Evolutionary conservation across 2,113 vertebrate species (phyloP).

Genomic region (Leucosticte australis): DNA sequence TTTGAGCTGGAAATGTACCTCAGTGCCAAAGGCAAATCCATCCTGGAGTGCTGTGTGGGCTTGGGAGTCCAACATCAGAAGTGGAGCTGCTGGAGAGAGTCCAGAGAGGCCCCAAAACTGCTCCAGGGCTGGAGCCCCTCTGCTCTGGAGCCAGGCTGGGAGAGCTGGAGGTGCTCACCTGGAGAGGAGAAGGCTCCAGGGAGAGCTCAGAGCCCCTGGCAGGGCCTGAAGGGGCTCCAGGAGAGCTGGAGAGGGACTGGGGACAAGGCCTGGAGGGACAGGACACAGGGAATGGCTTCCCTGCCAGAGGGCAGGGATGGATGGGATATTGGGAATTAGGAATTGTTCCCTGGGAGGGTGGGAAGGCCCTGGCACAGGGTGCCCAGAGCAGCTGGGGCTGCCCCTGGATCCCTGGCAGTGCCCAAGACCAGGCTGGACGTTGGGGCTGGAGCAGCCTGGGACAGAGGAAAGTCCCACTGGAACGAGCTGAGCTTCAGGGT

Average conservation of each 20-base stretch:
- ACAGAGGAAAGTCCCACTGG: fast-evolving
- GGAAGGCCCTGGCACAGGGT: background rate
- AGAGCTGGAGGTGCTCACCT: background rate
- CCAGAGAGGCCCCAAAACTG: fast-evolving
- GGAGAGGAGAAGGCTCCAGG: background rate
- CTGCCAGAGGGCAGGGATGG: background rate
- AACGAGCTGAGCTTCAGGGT: background rate
- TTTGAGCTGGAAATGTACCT: background rate
- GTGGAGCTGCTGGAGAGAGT: fast-evolving
- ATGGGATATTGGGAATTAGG: background rate
- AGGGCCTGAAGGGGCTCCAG: background rate
- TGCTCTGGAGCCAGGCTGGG: background rate
- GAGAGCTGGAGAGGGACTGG: background rate
- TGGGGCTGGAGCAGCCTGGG: fast-evolving
- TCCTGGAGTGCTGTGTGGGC: background rate
- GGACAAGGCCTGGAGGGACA: background rate
- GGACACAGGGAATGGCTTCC: background rate
- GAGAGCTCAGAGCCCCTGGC: background rate
- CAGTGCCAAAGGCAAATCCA: background rate
- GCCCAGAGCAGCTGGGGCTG: background rate
- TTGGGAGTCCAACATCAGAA: background rate
- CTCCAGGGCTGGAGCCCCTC: background rate
- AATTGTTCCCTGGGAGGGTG: background rate
- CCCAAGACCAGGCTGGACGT: fast-evolving
- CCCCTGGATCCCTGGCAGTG: background rate